Percentiles rank a stretch among this genome's conserved stretches.
Conservation (phyloP, 2,113 vertebrate species). For the Corydoras maculifer region DNA sequence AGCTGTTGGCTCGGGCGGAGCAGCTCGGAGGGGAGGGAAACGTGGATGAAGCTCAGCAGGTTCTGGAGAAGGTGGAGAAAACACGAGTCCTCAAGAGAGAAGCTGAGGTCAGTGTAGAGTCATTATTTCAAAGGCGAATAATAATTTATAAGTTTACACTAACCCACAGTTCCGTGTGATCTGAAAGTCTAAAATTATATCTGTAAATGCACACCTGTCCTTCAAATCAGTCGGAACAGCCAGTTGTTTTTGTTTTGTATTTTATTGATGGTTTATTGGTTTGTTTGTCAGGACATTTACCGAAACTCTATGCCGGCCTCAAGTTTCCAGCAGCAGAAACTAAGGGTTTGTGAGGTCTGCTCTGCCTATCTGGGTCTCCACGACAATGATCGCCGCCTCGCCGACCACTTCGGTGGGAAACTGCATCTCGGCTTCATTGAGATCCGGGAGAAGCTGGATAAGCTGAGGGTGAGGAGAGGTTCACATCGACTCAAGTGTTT, state of each 20-base stretch:
- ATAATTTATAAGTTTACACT: too few species aligned
- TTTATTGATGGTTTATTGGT: too few species aligned
- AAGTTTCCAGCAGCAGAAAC: conserved; percentile 97
- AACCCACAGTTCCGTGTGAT: too few species aligned
- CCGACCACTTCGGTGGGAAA: conserved; percentile 97
- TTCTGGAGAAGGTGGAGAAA: conserved; percentile 97
- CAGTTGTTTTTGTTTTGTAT: too few species aligned
- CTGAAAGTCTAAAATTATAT: too few species aligned
- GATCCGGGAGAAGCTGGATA: conserved; percentile 96
- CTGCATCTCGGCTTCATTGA: conserved; percentile 97
- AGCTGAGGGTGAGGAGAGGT: conserved; percentile 76
- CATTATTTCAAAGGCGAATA: neutral
- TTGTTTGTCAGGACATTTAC: conserved; percentile 79
- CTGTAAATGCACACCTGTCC: too few species aligned
- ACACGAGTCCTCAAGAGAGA: conserved; percentile 89
- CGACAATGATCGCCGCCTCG: conserved; percentile 92
- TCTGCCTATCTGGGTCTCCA: conserved; percentile 96
- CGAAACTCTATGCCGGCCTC: conserved; percentile 98
- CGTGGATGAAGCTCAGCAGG: conserved; percentile 92
- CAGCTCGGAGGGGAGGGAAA: conserved; percentile 94
- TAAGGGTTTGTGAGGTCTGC: conserved; percentile 95
- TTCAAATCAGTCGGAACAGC: too few species aligned
- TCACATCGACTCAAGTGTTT: too few species aligned
- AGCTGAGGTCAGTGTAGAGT: conserved; percentile 79
- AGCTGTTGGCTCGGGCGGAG: conserved; percentile 91